Percentiles rank a stretch among this genome's conserved stretches.
These are phyloP conservation scores for Argyrosomus japonicus DNA, from an alignment of 2,113 vertebrate species.

Conservation along the genomic window DNA sequence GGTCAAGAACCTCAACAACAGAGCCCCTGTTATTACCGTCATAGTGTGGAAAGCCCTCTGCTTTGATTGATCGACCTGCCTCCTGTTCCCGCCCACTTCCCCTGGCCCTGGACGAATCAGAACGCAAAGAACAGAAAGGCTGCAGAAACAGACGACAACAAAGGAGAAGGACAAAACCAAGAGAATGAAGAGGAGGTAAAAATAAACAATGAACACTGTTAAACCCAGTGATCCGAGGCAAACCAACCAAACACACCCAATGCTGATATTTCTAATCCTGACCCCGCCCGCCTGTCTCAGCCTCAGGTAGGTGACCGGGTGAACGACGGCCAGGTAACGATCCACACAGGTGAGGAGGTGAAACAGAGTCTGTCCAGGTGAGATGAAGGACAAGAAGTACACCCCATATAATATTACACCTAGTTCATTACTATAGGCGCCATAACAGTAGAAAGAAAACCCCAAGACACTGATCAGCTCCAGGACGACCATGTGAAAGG, in stretches of 20 bases:
- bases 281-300: conserved; percentile 1
- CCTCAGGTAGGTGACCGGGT: conserved; percentile 41
- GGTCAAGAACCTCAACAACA: background rate
- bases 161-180: too few relatives aligned
- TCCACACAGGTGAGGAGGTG: conserved; percentile 47
- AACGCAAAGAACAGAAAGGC: too few relatives aligned
- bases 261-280: conserved; percentile 18
- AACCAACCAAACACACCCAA: conserved; percentile 36
- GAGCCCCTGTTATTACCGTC: background rate
- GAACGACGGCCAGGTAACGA: conserved; percentile 40
- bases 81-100: too few relatives aligned
- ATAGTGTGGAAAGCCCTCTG: background rate
- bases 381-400: background rate
- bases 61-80: too few relatives aligned
- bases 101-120: too few relatives aligned
- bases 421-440: fast-evolving
- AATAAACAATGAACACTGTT: background rate
- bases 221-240: background rate
- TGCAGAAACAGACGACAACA: too few relatives aligned
- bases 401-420: fast-evolving
- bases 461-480: conserved; percentile 9
- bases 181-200: too few relatives aligned
- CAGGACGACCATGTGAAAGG: conserved; percentile 23
- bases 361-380: conserved; percentile 6
- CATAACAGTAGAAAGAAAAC: background rate